phyloP scores from a whole-genome alignment of 1,140 invertebrate species.

The Spodoptera litura region DNA sequence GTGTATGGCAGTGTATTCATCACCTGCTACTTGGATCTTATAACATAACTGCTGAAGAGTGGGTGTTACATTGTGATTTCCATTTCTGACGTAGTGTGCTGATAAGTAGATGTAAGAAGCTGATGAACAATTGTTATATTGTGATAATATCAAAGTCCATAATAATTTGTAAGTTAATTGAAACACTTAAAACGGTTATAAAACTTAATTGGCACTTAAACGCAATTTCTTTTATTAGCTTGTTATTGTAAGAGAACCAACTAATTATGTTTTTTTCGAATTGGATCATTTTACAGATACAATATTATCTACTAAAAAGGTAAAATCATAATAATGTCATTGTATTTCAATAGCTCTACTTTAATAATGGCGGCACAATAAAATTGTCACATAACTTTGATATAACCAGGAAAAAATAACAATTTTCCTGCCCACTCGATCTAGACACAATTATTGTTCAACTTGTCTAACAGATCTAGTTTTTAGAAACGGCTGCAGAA shows the following conservation, averaged over 20 bases:
- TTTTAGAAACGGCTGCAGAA: slow-evolving; percentile 65
- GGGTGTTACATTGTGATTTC: too few species aligned
- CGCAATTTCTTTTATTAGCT: neutral
- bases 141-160: too few species aligned
- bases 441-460: slow-evolving; percentile 38
- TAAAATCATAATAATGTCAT: slow-evolving; percentile 38
- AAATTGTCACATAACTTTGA: slow-evolving; percentile 51
- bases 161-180: too few species aligned
- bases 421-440: slow-evolving; percentile 21
- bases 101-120: too few species aligned
- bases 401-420: slow-evolving; percentile 21
- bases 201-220: too few species aligned
- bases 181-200: too few species aligned
- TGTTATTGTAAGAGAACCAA: neutral
- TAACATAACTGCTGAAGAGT: too few species aligned
- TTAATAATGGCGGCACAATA: slow-evolving; percentile 51
- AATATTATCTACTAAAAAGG: neutral
- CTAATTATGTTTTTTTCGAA: neutral
- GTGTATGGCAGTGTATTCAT: too few species aligned
- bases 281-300: too few species aligned
- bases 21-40: too few species aligned
- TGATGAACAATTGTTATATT: too few species aligned
- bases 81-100: too few species aligned
- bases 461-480: slow-evolving; percentile 61
- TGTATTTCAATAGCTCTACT: slow-evolving; percentile 56